Evolutionary conservation across 2,797 vertebrate genomes (phyloP), one percentile per base, ranked within the genome.

Genomic region (Ctenochaetus hawaiiensis): DNA sequence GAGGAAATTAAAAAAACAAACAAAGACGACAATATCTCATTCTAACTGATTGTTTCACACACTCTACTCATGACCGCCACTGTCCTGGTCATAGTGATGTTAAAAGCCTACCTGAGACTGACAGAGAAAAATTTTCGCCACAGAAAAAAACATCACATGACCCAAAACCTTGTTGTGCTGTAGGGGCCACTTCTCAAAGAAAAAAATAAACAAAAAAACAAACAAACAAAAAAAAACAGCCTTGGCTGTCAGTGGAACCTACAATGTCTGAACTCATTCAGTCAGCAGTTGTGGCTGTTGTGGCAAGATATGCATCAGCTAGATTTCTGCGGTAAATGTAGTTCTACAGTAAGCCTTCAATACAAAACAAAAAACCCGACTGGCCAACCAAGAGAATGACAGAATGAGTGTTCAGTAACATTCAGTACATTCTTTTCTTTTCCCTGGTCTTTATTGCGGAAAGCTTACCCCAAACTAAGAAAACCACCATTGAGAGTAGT

Each of bases 61-160:
- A 75, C 48, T 77, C 69, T 69, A 68, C 70, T 73, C 86, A 84
- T 70, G 76, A 79, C 60, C 75, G 76, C 58, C 58, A 76, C 63
- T 34, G 81, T 67, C 75, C 61, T 91, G 69, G 83, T 85, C 71
- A 52, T 75, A 84, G 83, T 86, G 87, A 90, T 91, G 88, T 85
- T 83, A 87, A 78, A 78, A 83, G 89, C 89, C 94, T 93, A 93
- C 94, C 94, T 94, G 94, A 96, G 94, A 95, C 92, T 75, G 85
- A 93, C 80, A 78, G 62, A 75, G 79, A 83, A 77, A 65, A 81
- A 62, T 73, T 81, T 41, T 80, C 20, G 13, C 71, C 78, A 73
- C 72, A 85, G 53, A 81, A 85, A 81, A 85, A 75, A 43, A 69
- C 63, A 49, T 53, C 56, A 56, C 60, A 23, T 10, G 64, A 71